These are phyloP conservation scores for Clarias macrocephalus DNA, from an alignment of 2,113 vertebrate species.

Conservation along the genomic window DNA sequence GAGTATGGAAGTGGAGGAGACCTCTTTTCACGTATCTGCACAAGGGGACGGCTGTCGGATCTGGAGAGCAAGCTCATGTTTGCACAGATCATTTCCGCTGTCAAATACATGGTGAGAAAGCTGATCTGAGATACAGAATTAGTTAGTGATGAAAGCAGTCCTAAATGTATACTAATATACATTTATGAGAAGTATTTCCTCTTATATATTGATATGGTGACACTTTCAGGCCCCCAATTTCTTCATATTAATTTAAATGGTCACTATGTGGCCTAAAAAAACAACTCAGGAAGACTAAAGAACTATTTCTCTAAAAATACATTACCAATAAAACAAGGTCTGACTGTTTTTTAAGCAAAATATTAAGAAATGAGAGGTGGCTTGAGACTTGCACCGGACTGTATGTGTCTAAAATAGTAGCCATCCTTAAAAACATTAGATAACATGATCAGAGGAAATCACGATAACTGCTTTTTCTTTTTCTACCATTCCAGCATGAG, in stretches of 20 bases:
- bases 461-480: neutral
- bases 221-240: too few species aligned
- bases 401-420: neutral
- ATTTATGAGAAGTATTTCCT: neutral
- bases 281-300: too few species aligned
- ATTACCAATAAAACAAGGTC: too few species aligned
- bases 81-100: slow-evolving; percentile 73
- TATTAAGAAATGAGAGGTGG: too few species aligned
- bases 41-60: slow-evolving; percentile 69
- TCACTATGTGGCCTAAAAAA: too few species aligned
- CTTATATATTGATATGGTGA: too few species aligned
- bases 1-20: slow-evolving; percentile 78
- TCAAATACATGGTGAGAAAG: slow-evolving; percentile 77
- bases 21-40: slow-evolving; percentile 72
- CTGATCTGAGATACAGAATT: neutral
- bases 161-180: neutral
- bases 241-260: too few species aligned
- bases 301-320: too few species aligned
- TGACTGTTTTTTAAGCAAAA: too few species aligned
- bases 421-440: neutral
- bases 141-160: neutral
- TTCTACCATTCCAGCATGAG: slow-evolving; percentile 70
- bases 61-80: slow-evolving; percentile 73
- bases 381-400: too few species aligned
- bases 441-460: neutral